Conservation (phyloP, 2,797 vertebrate species). For the Mallotus villosus region DNA sequence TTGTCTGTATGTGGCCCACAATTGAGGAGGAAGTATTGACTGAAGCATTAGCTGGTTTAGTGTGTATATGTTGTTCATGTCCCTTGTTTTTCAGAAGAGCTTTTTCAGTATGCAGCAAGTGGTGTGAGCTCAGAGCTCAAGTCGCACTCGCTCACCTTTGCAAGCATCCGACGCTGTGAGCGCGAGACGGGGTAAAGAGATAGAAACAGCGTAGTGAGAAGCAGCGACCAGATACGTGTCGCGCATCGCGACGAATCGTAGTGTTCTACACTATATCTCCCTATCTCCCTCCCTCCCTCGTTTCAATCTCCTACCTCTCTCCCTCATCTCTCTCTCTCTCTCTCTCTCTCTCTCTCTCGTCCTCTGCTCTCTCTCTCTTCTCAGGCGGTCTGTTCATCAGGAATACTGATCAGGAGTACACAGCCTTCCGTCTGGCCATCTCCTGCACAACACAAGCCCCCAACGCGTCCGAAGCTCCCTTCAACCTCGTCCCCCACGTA, state of each 20-base stretch:
- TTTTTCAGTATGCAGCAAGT: neutral
- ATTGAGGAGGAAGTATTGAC: too few species aligned
- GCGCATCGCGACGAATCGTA: too few species aligned
- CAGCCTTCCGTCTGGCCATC: conserved; percentile 96
- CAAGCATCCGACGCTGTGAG: too few species aligned
- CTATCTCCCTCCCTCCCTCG: neutral
- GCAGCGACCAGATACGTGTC: too few species aligned
- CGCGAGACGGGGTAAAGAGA: too few species aligned
- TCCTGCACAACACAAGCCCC: conserved; percentile 99
- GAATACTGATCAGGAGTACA: conserved; percentile 99
- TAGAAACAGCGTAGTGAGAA: too few species aligned
- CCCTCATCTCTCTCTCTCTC: too few species aligned
- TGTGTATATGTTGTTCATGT: neutral
- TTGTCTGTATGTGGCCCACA: too few species aligned
- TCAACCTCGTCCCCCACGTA: conserved; percentile 99
- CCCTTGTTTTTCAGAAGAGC: conserved; percentile 10
- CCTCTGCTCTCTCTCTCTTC: conserved; percentile 12
- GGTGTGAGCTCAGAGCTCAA: too few species aligned
- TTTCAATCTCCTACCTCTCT: too few species aligned
- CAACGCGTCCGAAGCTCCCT: conserved; percentile 95
- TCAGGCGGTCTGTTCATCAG: conserved; percentile 95
- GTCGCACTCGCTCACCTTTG: too few species aligned
- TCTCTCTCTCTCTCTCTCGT: conserved; percentile 4
- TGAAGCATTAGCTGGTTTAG: neutral
- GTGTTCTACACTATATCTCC: too few species aligned